Base-by-base conservation (phyloP, 2,797 vertebrate species). In the Ctenochaetus hawaiiensis region DNA sequence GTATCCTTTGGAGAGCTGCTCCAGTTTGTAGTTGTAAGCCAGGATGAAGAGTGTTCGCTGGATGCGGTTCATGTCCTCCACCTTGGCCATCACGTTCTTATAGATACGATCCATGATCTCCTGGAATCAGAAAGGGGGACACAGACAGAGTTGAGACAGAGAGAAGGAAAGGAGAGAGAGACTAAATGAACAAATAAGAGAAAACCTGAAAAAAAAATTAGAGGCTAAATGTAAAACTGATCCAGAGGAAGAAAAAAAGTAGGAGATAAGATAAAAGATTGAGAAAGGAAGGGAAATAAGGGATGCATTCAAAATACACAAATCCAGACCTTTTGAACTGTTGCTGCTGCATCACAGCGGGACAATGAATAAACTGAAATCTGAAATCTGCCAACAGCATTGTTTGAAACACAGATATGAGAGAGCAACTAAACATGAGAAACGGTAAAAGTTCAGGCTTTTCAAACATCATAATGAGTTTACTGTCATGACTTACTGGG, bases 91-190 rank as follows among this genome's bases (percentile, higher is more conserved):
- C 76, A 99, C 97, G 1, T 97, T 99, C 94, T 99, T 99, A 85
- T 98, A 98, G 89, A 99, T 98, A 6, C 98, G 96, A 89, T 99
- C 97, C 98, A 99, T 99, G 73, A 99, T 99, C 95, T 99, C 98
- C 98, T 99, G 83, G 18, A 88, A 37, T 1, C 1, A 45, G 44
- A 11, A 34, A 17, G 12, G 0, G 34, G 10, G n/a, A 11, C 9
- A 39, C 18, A 8, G 17, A 30, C 0, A 2, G 20, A 20, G 18
- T 39, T 10, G 57, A 53, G 60, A 67, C 1, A 41, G 3, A 66
- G 14, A 22, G 20, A 45, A 26, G 68, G 8, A 47, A 18, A 18
- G 43, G 53, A n/a, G 34, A 44, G 34, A 44, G 16, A 66, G n/a
- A 60, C 6, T 23, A 47, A 70, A 44, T 48, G 8, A 43, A 52